Percentiles rank a stretch among this genome's conserved stretches.
These are phyloP conservation scores for Strigamia crassipes DNA, from an alignment of 2,888 invertebrate genomes.

Conservation along the genomic window DNA sequence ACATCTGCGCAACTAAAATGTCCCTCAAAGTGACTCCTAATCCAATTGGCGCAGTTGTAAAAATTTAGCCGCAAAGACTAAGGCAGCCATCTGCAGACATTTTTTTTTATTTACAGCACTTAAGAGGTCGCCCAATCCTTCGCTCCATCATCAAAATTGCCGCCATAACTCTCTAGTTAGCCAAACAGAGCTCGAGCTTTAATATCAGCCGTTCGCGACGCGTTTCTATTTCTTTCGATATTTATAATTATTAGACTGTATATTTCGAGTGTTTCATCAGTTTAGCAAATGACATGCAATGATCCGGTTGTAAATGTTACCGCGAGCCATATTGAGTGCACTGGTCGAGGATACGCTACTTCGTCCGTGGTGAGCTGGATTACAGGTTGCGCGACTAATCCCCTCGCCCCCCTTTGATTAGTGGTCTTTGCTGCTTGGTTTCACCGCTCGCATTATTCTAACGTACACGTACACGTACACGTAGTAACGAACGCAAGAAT, in stretches of 20 bases:
- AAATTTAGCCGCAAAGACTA: conserved; percentile 19
- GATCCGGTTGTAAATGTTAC: conserved; percentile 40
- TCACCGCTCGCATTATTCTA: conserved; percentile 36
- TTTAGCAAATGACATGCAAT: conserved; percentile 30
- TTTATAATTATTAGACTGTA: conserved; percentile 13
- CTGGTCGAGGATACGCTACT: conserved; percentile 5
- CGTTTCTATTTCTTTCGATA: background rate
- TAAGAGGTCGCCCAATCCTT: conserved; percentile 25
- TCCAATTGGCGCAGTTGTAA: conserved; percentile 24
- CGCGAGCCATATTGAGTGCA: conserved; percentile 14
- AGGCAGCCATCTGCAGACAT: conserved; percentile 49
- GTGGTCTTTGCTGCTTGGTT: conserved; percentile 40
- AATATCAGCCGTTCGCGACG: background rate
- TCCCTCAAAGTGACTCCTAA: conserved; percentile 28
- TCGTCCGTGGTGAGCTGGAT: conserved; percentile 31
- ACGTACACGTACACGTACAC: background rate
- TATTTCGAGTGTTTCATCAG: conserved; percentile 20
- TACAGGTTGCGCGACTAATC: conserved; percentile 31
- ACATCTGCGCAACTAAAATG: conserved; percentile 38
- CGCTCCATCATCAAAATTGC: background rate
- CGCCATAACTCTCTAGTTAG: background rate
- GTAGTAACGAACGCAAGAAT: background rate
- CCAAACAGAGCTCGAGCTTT: background rate
- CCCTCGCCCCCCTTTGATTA: conserved; percentile 36
- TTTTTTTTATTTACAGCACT: conserved; percentile 41